Base-by-base conservation (phyloP, 2,888 invertebrate genomes). In the Dryobota labecula region DNA sequence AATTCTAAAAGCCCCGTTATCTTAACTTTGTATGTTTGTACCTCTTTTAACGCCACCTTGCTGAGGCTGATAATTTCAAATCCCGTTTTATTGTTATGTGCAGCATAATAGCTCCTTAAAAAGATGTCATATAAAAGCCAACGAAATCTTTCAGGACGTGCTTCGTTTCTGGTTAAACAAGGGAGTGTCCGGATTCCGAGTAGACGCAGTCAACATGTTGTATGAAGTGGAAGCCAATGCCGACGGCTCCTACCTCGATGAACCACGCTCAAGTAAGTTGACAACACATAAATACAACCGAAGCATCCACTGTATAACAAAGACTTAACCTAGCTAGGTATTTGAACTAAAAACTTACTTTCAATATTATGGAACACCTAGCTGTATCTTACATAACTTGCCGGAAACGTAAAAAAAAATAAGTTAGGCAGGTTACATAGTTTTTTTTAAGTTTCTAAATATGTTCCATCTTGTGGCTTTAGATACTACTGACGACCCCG, bases 101-200 rank as follows among this genome's bases (percentile, higher is more conserved):
- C n/a, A n/a, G n/a, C n/a, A n/a, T n/a, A n/a, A n/a, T n/a, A n/a
- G n/a, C n/a, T n/a, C n/a, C n/a, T n/a, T n/a, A n/a, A 33, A 57
- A 45, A 33, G 18, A n/a, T 27, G 24, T 56, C 54, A 43, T 9
- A 30, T 30, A 56, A 56, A 69, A 51, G 1, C 27, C 11, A 45
- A 38, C 9, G 27, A 41, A 61, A 51, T 20, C 0, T 73, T 84
- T 60, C 84, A 98, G 97, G 94, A 97, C 8, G 96, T 97, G 2
- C 89, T 99, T 20, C 94, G 94, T 30, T 98, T 97, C 91, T 99
- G 99, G 99, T 89, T 99, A 77, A 96, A 97, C 30, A 97, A 97
- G 84, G 98, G 98, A 5, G 97, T 99, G 0, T 98, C 98, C 81
- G 99, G 99, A 0, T 98, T 99, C 91, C 97, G 98, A 61, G 96